Evolutionary conservation across 2,797 vertebrate genomes (phyloP).

Genomic region (Lemur catta): DNA sequence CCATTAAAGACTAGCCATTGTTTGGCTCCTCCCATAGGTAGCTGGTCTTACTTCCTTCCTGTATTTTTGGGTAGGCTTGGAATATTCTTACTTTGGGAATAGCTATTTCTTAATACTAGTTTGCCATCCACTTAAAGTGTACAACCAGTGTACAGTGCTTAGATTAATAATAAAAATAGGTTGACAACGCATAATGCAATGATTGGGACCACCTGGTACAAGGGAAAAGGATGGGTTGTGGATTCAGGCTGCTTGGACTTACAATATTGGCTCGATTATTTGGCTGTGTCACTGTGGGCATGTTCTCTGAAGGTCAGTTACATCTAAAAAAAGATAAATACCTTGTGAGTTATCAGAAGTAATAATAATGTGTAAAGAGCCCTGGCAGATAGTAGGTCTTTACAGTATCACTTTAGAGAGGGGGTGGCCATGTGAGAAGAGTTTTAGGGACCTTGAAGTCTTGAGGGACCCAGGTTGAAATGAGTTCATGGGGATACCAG

Average conservation of each 20-base stretch:
- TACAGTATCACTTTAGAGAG: not conserved
- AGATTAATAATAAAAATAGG: not conserved
- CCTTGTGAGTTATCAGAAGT: not conserved
- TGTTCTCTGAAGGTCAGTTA: not conserved
- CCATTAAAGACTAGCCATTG: constrained; percentile 65
- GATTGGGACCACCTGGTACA: not conserved
- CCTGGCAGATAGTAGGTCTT: not conserved
- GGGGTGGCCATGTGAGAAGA: not conserved
- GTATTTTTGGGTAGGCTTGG: not conserved
- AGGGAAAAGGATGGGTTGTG: not conserved
- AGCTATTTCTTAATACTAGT: not conserved
- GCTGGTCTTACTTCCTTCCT: constrained; percentile 9
- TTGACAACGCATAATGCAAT: not conserved
- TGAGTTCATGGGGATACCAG: not conserved
- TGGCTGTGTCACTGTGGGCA: not conserved
- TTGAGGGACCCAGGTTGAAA: not conserved
- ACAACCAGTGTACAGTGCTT: not conserved
- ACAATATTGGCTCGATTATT: not conserved
- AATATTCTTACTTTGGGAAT: not conserved
- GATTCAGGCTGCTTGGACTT: not conserved
- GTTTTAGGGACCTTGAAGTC: not conserved
- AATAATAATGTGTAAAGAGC: not conserved
- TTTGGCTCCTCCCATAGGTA: constrained; percentile 43
- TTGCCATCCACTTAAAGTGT: not conserved
- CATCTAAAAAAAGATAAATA: not conserved